Evolutionary conservation across 2,888 invertebrate genomes (phyloP).

Genomic region (Yponomeuta malinellus): DNA sequence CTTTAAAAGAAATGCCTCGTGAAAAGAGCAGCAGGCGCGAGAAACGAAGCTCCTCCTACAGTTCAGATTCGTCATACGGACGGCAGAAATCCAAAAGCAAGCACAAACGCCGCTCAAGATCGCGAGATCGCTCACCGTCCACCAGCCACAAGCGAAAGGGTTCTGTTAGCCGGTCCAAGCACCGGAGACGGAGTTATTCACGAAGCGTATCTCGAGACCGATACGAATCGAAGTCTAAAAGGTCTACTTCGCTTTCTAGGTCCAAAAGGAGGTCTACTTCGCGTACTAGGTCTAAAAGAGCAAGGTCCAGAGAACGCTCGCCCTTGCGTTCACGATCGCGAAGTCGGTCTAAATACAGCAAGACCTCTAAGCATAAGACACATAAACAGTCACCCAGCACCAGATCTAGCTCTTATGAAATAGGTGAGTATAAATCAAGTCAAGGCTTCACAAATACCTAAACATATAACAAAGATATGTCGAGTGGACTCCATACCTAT

Average conservation of each 20-base stretch:
- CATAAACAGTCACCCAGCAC: constrained; percentile 48
- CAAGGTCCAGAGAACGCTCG: constrained; percentile 40
- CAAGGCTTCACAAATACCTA: too few species aligned
- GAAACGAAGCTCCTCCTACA: constrained; percentile 55
- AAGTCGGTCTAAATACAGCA: constrained; percentile 47
- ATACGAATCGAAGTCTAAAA: constrained; percentile 52
- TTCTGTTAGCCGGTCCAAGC: constrained; percentile 49
- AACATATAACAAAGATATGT: too few species aligned
- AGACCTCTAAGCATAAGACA: constrained; percentile 42
- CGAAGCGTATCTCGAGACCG: constrained; percentile 61
- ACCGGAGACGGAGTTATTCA: constrained; percentile 53
- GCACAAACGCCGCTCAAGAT: constrained; percentile 47
- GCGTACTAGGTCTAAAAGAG: constrained; percentile 35
- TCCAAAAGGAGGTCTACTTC: constrained; percentile 36
- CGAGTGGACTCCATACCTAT: too few species aligned
- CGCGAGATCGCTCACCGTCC: constrained; percentile 40
- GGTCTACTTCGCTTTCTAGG: constrained; percentile 49
- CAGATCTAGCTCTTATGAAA: constrained; percentile 58
- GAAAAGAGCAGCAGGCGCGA: constrained; percentile 63
- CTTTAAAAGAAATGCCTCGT: constrained; percentile 48
- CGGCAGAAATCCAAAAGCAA: constrained; percentile 58
- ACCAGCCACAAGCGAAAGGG: constrained; percentile 49
- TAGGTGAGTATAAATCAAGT: constrained; percentile 35
- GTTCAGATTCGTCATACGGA: constrained; percentile 64
- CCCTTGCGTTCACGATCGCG: constrained; percentile 51